Conservation (phyloP, 2,797 vertebrate species). For the Apodemus agrarius region DNA sequence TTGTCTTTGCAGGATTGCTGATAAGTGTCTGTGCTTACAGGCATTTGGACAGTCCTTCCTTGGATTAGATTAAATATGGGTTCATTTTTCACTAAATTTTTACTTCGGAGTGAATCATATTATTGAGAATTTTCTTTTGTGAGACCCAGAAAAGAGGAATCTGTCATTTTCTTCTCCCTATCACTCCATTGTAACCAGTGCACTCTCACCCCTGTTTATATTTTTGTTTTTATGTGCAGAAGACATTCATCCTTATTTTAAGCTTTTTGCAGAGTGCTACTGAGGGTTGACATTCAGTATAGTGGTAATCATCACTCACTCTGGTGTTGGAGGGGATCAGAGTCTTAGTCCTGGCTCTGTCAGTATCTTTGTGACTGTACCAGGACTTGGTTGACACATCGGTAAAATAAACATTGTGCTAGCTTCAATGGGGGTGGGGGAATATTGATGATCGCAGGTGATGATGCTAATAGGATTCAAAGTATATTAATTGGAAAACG, state of each 20-base stretch:
- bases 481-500: not conserved
- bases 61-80: not conserved
- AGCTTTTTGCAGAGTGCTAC: not conserved
- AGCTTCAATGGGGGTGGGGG: not conserved
- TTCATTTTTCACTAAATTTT: slow-evolving; percentile 42
- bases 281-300: not conserved
- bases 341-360: not conserved
- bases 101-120: not conserved
- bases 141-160: not conserved
- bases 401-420: not conserved
- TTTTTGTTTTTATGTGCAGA: not conserved
- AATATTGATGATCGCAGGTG: not conserved
- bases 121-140: not conserved
- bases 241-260: not conserved
- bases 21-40: not conserved
- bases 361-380: not conserved
- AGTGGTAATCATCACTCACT: not conserved
- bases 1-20: not conserved
- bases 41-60: not conserved
- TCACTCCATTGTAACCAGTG: not conserved
- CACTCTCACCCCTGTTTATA: not conserved
- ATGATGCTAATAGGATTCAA: not conserved
- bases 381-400: not conserved
- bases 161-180: not conserved
- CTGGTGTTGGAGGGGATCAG: not conserved